phyloP scores from a whole-genome alignment of 2,888 invertebrate genomes.

The Capitulum mitella region DNA sequence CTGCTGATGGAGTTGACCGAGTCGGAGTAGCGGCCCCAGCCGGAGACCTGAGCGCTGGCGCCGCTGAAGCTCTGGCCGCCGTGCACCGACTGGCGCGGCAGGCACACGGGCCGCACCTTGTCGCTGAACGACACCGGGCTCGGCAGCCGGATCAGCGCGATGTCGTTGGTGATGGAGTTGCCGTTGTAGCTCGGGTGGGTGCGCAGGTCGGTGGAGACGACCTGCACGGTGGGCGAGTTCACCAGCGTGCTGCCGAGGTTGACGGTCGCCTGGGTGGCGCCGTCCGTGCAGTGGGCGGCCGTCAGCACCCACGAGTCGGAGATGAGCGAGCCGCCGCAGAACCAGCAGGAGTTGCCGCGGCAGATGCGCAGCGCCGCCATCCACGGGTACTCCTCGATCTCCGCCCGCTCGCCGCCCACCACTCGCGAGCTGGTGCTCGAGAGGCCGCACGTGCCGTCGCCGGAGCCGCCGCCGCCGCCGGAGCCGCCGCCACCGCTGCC shows the following conservation, averaged over 20 bases:
- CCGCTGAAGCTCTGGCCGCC: background rate
- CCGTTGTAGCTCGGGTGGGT: slow-evolving; percentile 30
- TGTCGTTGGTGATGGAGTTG: slow-evolving; percentile 27
- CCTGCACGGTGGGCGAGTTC: background rate
- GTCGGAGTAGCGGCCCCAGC: slow-evolving; percentile 9
- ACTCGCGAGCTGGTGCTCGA: background rate
- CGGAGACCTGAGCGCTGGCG: background rate
- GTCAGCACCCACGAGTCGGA: background rate
- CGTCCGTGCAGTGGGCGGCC: background rate
- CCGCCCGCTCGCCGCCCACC: background rate
- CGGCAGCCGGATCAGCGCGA: slow-evolving; percentile 28
- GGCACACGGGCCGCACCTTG: slow-evolving; percentile 30
- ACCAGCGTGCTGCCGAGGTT: background rate
- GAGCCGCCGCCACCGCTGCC: background rate
- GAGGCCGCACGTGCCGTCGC: background rate
- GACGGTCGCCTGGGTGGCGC: background rate
- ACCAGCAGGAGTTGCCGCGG: background rate
- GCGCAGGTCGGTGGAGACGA: slow-evolving; percentile 13
- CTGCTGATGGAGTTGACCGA: background rate
- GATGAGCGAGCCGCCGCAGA: background rate
- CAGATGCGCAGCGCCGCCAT: background rate
- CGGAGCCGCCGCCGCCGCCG: background rate
- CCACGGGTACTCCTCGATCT: slow-evolving; percentile 21
- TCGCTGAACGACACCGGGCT: slow-evolving; percentile 25
- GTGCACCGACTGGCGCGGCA: slow-evolving; percentile 18